These are phyloP conservation scores for Synanthedon vespiformis DNA, from an alignment of 2,888 invertebrate species.

Conservation along the genomic window DNA sequence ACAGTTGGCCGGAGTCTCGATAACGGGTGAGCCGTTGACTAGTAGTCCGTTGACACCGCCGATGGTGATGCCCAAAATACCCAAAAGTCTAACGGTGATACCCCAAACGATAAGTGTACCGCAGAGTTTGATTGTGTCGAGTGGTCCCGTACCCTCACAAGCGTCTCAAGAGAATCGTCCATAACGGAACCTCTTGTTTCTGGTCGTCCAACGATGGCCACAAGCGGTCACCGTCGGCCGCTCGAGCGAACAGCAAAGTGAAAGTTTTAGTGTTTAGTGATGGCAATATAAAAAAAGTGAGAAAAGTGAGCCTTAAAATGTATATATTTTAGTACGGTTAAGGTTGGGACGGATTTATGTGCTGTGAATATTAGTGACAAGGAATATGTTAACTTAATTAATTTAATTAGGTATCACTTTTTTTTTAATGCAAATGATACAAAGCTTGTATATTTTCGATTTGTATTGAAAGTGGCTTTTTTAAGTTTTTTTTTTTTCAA, in stretches of 20 bases:
- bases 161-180: conserved; percentile 23
- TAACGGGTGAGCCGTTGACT: conserved; percentile 37
- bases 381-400: conserved; percentile 26
- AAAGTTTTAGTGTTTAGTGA: conserved; percentile 9
- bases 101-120: conserved; percentile 63
- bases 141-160: conserved; percentile 12
- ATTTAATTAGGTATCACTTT: conserved; percentile 21
- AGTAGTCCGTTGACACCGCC: conserved; percentile 36
- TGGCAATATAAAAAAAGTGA: conserved; percentile 29
- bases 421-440: conserved; percentile 53
- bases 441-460: conserved; percentile 8
- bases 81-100: conserved; percentile 84
- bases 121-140: conserved; percentile 13
- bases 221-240: conserved; percentile 9
- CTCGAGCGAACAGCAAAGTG: conserved; percentile 7
- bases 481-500: too few relatives aligned
- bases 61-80: conserved; percentile 79
- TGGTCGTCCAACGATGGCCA: conserved; percentile 38
- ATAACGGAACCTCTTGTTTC: conserved; percentile 50
- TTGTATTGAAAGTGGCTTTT: too few relatives aligned
- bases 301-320: conserved; percentile 58
- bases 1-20: conserved; percentile 39
- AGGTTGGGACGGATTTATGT: conserved; percentile 21
- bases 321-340: conserved; percentile 54
- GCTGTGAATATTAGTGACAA: conserved; percentile 46